A percentile compares a stretch with the other conserved stretches of the same genome.
These are phyloP conservation scores for Smittia sp. DNA, from an alignment of 2,888 invertebrate species.

Conservation along the genomic window DNA sequence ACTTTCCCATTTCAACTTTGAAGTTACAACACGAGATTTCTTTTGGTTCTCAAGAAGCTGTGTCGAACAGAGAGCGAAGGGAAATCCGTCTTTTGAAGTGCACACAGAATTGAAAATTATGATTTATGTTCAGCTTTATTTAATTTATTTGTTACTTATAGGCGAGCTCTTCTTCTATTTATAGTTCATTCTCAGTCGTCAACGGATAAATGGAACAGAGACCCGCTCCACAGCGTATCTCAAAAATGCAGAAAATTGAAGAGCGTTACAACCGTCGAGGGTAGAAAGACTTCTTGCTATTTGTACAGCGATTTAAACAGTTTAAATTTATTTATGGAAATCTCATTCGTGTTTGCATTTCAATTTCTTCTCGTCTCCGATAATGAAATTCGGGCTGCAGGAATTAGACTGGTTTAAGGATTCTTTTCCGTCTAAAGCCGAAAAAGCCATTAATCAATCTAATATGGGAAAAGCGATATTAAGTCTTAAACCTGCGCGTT, in stretches of 20 bases:
- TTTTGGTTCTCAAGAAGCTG: constrained; percentile 1
- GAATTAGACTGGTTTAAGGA: constrained; percentile 28
- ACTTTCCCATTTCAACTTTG: background rate
- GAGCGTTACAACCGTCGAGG: background rate
- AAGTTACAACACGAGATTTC: background rate
- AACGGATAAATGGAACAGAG: constrained; percentile 19
- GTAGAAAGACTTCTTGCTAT: constrained; percentile 6
- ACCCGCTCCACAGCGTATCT: background rate
- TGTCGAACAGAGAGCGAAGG: background rate
- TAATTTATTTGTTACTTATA: constrained; percentile 19
- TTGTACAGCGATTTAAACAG: constrained; percentile 30
- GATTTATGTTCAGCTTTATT: constrained; percentile 31
- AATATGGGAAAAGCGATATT: background rate
- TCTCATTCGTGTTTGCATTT: constrained; percentile 10
- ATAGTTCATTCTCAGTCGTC: constrained; percentile 17
- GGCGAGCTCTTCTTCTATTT: constrained; percentile 13
- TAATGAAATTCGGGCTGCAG: constrained; percentile 25
- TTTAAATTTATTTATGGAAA: constrained; percentile 33
- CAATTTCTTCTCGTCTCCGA: constrained; percentile 7
- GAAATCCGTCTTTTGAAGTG: constrained; percentile 23
- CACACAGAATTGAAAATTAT: constrained; percentile 28
- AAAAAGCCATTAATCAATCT: constrained; percentile 27
- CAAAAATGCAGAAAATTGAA: constrained; percentile 9
- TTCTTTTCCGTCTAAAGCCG: background rate
- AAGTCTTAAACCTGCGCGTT: constrained; percentile 14